Evolutionary conservation across 2,888 invertebrate species (phyloP), one percentile per base, ranked within the genome.

Genomic region (Troides oblongomaculatus): DNA sequence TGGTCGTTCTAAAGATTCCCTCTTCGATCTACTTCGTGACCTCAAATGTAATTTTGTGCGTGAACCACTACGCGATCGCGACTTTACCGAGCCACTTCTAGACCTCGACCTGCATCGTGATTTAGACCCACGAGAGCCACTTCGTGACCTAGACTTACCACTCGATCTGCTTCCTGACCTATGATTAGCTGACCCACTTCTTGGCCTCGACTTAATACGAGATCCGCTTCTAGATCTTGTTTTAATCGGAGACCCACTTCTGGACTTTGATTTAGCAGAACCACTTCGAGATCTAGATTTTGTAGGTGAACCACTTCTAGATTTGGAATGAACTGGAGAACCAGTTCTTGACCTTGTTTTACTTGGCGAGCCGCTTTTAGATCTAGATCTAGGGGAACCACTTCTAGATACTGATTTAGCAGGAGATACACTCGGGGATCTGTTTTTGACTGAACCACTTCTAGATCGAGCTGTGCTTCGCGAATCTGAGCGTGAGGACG

Each of bases 281-380:
- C 71, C 74, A 66, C 79, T 79, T 36, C 78, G 63, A n/a, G 79
- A 76, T 63, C 77, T 57, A 50, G 76, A 78, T 8, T 72, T 77
- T 21, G 73, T 67, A 1, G 77, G 69, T 5, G 78, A 78, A 12
- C 81, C 77, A 67, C 84, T 83, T 30, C 78, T 82, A 1, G 84
- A 84, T 57, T 76, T 73, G 12, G 78, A 78, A 25, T 72, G 78
- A 0, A 73, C 70, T 7, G 74, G 75, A 0, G 78, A 78, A 18
- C 81, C 77, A 66, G 84, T 83, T 36, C 77, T 82, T 1, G 84
- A 81, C 68, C 82, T 73, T 0, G 85, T 81, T 18, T 77, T 77
- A 6, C 77, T 21, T 1, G 46, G 75, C 30, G 80, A 76, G 50
- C 71, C 74, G 66, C 79, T 79, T 30, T 78, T 68, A 17, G 79